Evolutionary conservation across 2,113 vertebrate species (phyloP).

Genomic region (Glaucomys volans): DNA sequence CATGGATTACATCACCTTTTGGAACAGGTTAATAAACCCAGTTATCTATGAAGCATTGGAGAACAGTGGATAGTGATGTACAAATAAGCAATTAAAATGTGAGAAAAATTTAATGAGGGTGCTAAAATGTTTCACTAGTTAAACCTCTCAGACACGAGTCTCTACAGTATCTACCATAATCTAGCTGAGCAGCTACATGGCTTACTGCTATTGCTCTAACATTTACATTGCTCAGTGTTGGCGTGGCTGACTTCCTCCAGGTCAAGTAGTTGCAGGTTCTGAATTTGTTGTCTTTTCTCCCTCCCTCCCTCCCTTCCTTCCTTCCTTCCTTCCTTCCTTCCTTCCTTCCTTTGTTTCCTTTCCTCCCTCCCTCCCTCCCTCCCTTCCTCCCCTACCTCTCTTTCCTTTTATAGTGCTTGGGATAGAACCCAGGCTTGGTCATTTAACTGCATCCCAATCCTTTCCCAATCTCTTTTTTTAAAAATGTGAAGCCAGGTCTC

Average conservation of each 20-base stretch:
- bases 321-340: no score
- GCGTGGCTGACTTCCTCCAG: not conserved
- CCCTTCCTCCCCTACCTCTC: no score
- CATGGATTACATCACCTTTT: conserved; percentile 23
- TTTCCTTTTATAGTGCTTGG: not conserved
- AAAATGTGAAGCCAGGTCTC: not conserved
- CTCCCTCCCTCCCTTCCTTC: no score
- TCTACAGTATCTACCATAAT: not conserved
- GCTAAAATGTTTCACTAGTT: conserved; percentile 25
- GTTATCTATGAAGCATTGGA: conserved; percentile 40
- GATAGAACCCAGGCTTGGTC: not conserved
- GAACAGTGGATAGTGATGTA: not conserved
- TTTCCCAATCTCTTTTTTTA: not conserved
- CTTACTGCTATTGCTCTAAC: not conserved
- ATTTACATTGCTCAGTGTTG: not conserved
- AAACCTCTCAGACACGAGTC: conserved; percentile 43
- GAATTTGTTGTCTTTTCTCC: not conserved
- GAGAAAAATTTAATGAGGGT: conserved; percentile 31
- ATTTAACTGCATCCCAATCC: not conserved
- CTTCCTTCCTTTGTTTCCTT: no score
- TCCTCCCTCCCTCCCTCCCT: no score
- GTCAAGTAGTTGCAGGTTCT: not conserved
- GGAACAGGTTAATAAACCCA: conserved; percentile 30
- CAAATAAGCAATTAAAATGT: not conserved
- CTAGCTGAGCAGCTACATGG: conserved; percentile 13